Conservation (phyloP, 1,140 invertebrate species). For the Sipha flava region DNA sequence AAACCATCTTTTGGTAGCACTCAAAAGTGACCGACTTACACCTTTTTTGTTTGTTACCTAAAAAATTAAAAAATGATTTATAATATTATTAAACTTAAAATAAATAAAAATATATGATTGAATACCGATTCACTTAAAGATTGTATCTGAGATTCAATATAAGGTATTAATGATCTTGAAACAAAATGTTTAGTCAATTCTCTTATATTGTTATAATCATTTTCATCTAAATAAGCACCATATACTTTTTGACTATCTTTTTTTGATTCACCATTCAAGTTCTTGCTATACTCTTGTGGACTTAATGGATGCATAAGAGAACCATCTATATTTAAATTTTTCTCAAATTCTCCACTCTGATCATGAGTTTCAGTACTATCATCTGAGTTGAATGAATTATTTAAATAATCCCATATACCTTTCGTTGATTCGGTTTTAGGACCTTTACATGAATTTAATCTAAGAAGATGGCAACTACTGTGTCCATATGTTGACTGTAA, state of each 20-base stretch:
- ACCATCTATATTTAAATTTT: background rate
- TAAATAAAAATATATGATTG: background rate
- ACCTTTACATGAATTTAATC: slow-evolving; percentile 65
- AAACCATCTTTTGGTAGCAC: slow-evolving; percentile 91
- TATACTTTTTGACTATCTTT: slow-evolving; percentile 40
- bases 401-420: slow-evolving; percentile 3
- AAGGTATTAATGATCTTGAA: slow-evolving; percentile 75
- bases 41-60: slow-evolving; percentile 77
- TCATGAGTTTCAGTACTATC: background rate
- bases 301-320: slow-evolving; percentile 53
- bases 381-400: background rate
- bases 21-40: slow-evolving; percentile 81
- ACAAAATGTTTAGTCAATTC: slow-evolving; percentile 82
- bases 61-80: slow-evolving; percentile 28
- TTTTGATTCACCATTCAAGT: slow-evolving; percentile 43
- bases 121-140: slow-evolving; percentile 70
- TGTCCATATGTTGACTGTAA: slow-evolving; percentile 77
- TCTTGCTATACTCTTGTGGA: slow-evolving; percentile 34
- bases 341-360: slow-evolving; percentile 16
- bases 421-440: background rate
- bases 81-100: background rate
- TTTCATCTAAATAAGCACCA: slow-evolving; percentile 65
- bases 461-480: slow-evolving; percentile 75
- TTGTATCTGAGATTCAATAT: slow-evolving; percentile 78
- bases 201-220: slow-evolving; percentile 76